These are phyloP conservation scores for Morelia viridis DNA, from an alignment of 2,797 vertebrate genomes.

Conservation along the genomic window DNA sequence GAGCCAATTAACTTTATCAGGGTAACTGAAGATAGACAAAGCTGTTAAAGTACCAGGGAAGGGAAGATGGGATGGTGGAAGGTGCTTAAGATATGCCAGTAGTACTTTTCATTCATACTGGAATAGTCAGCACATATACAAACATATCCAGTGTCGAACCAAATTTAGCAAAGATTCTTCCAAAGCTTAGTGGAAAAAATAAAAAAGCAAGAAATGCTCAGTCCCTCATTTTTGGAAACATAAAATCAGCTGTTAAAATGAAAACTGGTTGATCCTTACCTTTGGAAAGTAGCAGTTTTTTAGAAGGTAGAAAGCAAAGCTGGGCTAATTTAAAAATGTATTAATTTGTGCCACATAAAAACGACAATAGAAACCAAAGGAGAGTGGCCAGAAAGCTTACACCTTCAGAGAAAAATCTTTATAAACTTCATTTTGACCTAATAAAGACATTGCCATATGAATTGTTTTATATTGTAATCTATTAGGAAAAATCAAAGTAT, in stretches of 20 bases:
- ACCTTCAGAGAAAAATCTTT: background rate
- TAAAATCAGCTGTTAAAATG: background rate
- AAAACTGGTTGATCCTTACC: background rate
- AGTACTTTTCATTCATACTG: background rate
- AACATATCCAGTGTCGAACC: background rate
- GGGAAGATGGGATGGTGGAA: background rate
- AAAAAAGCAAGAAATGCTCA: background rate
- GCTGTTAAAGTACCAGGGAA: background rate
- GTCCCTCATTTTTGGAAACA: background rate
- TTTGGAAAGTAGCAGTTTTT: background rate
- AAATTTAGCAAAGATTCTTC: background rate
- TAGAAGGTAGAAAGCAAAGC: background rate
- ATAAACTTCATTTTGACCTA: background rate
- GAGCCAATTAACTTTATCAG: background rate
- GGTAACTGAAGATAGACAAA: background rate
- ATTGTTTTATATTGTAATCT: background rate
- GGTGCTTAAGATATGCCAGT: background rate
- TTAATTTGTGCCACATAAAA: background rate
- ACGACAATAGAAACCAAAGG: background rate
- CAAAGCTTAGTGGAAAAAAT: background rate
- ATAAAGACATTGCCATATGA: background rate
- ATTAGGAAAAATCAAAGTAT: background rate
- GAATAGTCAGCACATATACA: background rate
- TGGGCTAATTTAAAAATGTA: background rate
- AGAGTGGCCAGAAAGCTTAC: background rate